phyloP scores from a whole-genome alignment of 2,113 vertebrate species.

The Paradoxurus hermaphroditus region DNA sequence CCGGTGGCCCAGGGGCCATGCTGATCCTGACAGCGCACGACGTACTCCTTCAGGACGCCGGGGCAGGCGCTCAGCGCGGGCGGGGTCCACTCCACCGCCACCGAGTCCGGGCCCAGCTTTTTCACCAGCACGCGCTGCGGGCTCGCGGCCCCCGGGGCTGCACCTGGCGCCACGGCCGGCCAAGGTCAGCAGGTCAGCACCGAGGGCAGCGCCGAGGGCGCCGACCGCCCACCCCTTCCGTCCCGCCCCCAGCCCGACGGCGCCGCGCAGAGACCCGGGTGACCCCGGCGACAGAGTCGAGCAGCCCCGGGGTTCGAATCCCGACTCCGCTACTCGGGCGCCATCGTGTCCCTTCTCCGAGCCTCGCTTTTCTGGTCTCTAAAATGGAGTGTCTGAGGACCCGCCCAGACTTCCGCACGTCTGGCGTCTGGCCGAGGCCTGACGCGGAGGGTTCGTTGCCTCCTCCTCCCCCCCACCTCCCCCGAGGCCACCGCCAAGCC shows the following conservation, averaged over 20 bases:
- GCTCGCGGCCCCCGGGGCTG: slow-evolving; percentile 46
- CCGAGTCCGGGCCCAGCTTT: accelerated
- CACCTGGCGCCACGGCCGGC: background rate
- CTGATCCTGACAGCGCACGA: background rate
- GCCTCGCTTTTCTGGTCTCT: background rate
- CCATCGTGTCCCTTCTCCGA: background rate
- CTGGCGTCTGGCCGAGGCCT: background rate
- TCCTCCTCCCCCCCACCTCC: too few relatives aligned
- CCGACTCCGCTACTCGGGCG: background rate
- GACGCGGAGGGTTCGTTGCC: accelerated
- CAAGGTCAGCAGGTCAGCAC: too few relatives aligned
- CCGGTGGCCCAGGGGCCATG: slow-evolving; percentile 48
- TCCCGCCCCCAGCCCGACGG: too few relatives aligned
- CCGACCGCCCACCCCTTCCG: too few relatives aligned
- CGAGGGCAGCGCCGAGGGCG: too few relatives aligned
- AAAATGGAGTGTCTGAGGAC: background rate
- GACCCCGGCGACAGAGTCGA: background rate
- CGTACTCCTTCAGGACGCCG: slow-evolving; percentile 55
- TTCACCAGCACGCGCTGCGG: background rate
- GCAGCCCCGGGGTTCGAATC: background rate
- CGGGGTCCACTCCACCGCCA: slow-evolving; percentile 50
- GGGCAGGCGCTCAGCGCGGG: slow-evolving; percentile 72
- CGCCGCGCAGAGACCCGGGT: background rate
- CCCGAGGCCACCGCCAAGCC: background rate
- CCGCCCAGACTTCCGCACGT: accelerated